A percentile compares a stretch with the other conserved stretches of the same genome.
These are phyloP conservation scores for Telmatherina bonti DNA, from an alignment of 2,797 vertebrate genomes.

Conservation along the genomic window DNA sequence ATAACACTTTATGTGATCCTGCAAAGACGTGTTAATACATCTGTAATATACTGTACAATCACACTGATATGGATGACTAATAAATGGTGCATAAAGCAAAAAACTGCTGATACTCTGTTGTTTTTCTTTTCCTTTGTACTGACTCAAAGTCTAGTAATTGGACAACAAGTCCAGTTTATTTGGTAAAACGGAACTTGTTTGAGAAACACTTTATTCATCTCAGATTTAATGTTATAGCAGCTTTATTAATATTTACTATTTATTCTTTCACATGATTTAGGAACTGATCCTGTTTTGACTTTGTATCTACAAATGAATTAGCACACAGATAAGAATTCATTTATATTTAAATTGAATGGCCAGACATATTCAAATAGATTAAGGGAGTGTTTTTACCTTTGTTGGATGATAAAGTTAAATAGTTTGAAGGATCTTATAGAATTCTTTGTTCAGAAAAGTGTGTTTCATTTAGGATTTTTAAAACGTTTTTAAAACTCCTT, in stretches of 20 bases:
- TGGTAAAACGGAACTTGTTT: too few species aligned
- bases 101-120: too few species aligned
- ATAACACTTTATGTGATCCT: too few species aligned
- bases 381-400: not conserved
- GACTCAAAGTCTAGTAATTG: too few species aligned
- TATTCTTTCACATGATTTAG: not conserved
- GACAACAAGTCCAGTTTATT: too few species aligned
- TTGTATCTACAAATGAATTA: not conserved
- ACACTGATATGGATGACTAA: too few species aligned
- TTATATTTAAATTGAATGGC: not conserved
- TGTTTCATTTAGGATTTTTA: not conserved
- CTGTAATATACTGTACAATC: too few species aligned
- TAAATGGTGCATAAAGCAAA: too few species aligned
- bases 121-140: too few species aligned
- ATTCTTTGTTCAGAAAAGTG: not conserved
- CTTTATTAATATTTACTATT: not conserved
- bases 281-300: not conserved
- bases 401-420: not conserved
- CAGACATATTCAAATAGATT: not conserved
- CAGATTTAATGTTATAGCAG: not conserved
- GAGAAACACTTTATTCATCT: not conserved
- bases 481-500: not conserved
- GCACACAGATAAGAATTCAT: not conserved
- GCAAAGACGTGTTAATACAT: too few species aligned
- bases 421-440: not conserved